Base-by-base conservation (phyloP, 2,113 vertebrate genomes). In the Emydura subglobosa region DNA sequence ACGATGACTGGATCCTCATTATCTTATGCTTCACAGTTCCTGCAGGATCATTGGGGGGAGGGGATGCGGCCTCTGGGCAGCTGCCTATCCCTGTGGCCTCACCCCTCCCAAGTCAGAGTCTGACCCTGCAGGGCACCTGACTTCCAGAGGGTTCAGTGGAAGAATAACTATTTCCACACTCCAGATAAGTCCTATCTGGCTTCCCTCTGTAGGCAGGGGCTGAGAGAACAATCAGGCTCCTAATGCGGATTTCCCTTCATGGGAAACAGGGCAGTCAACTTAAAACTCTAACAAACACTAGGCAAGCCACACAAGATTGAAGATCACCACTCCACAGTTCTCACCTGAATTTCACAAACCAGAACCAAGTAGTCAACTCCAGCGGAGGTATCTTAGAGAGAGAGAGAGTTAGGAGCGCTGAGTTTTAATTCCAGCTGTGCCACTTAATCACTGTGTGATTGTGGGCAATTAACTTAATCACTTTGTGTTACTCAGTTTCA, bases 91-190 rank as follows among this genome's bases (percentile, higher is more conserved):
- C 59, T 90, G 34, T 68, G 79, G 0, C 0, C 34, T 92, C 47
- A 79, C 85, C 54, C 6, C 2, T 84, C 42, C 47, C 90, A 89
- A 86, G 92, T 93, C 83, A 47, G 34, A 68, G 25, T 87, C 27
- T 85, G 50, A 91, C 89, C 50, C 74, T 25, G 12, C 22, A 42
- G 24, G 57, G 53, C 68, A 65, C 61, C 31, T 76, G 79, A 89
- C 94, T 92, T 96, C 44, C 53, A 65, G 74, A 76, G 44, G 49
- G 76, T 17, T 92, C 61, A 57, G 25, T 79, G 34, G 88, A 93
- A 92, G 50, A 21, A 31, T 25, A 61, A n/a, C n/a, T 89, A 90
- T 89, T 82, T 24, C 83, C 2, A 27, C 17, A 74, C 44, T 34
- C 79, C 76, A 90, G 16, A 21, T 86, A 31, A 65, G 31, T 65